phyloP scores from a whole-genome alignment of 2,113 vertebrate species.

The Prietella phreatophila region DNA sequence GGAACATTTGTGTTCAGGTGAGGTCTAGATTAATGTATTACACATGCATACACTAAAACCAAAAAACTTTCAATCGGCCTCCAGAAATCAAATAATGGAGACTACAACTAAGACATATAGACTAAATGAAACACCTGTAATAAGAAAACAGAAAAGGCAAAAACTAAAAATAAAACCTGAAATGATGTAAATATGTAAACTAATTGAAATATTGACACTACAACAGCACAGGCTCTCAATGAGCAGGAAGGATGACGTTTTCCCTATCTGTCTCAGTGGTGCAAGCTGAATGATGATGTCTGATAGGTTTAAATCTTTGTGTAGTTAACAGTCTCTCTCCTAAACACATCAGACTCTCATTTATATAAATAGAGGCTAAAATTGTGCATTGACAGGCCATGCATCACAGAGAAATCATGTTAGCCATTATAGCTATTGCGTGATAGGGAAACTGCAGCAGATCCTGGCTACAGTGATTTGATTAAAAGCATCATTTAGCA shows the following conservation, averaged over 20 bases:
- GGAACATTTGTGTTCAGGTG: neutral
- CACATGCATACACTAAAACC: neutral
- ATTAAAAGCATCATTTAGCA: slow-evolving; percentile 28
- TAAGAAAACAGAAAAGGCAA: neutral
- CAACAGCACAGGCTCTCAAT: neutral
- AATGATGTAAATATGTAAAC: neutral
- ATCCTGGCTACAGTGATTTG: slow-evolving; percentile 2
- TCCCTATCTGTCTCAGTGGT: neutral
- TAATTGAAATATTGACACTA: neutral
- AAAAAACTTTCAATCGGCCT: neutral
- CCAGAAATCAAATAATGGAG: neutral
- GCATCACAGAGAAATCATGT: neutral
- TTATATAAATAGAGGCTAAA: neutral
- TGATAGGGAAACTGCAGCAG: neutral
- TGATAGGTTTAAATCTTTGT: neutral
- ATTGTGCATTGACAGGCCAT: neutral
- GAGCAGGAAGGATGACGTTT: neutral
- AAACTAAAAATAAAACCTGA: neutral
- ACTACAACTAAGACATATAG: neutral
- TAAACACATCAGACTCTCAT: neutral
- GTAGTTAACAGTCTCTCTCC: neutral
- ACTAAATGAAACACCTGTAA: neutral
- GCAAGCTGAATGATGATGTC: neutral
- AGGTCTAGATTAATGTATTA: neutral
- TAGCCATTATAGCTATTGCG: slow-evolving; percentile 1